Conservation (phyloP, 37 sponge, comb jelly and placozoan species). For the Eunapius fragilis region DNA sequence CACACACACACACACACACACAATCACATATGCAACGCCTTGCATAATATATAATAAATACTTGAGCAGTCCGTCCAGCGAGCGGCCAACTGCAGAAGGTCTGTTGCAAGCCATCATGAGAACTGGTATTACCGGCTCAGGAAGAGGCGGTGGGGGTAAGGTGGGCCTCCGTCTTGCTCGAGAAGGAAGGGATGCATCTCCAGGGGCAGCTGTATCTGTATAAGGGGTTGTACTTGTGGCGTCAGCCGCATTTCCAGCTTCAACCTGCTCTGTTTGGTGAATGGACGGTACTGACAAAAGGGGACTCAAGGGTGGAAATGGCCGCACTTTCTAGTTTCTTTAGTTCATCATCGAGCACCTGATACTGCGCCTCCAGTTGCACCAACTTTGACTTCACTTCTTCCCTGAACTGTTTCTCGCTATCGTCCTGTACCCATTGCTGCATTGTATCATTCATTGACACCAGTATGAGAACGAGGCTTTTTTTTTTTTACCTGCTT, state of each 20-base stretch:
- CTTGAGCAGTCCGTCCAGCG: constrained; percentile 65
- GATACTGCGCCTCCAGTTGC: constrained; percentile 57
- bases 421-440: constrained; percentile 22
- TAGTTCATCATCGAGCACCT: constrained; percentile 32
- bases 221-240: background rate
- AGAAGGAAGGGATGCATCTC: background rate
- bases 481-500: constrained; percentile 16
- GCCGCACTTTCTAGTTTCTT: constrained; percentile 39
- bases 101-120: constrained; percentile 89
- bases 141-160: background rate
- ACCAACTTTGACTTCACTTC: constrained; percentile 44
- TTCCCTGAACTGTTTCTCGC: constrained; percentile 5
- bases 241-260: background rate
- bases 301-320: background rate
- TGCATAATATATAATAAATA: background rate
- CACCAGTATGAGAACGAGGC: background rate
- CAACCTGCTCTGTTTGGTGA: background rate
- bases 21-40: background rate
- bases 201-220: background rate
- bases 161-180: background rate
- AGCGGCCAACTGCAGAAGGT: constrained; percentile 31
- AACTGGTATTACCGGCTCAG: constrained; percentile 51
- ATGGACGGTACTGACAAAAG: too few relatives aligned
- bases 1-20: constrained; percentile 29
- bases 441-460: background rate